Evolutionary conservation across 30 jellyfish, hydroid and myxozoan species (phyloP), one percentile per base, ranked within the genome.

Genomic region (Aurelia coerulea): DNA sequence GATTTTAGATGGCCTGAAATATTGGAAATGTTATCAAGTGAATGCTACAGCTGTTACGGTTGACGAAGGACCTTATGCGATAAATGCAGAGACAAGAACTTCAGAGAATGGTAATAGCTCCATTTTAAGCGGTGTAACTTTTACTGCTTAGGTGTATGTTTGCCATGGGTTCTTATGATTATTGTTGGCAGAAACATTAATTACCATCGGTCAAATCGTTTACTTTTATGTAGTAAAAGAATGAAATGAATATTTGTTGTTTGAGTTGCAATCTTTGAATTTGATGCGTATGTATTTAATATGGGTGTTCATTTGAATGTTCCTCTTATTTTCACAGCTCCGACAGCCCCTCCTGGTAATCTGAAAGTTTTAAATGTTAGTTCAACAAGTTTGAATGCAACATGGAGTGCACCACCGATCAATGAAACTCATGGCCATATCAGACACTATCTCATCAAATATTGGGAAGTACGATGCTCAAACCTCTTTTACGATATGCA

Each of bases 11-110:
- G 15, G 56, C 6, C 62, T 64, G 71, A 10, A 5, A 4, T 79
- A 0, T 53, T 79, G 90, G 90, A 49, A 79, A 7, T 79, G 90
- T 80, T 79, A 79, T 67, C 81, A 79, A 10, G 54, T 79, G 81
- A 18, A 52, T 10, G 64, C 65, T 18, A 58, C 73, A 31, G 90
- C 90, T 63, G 74, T 65, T 10, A 79, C 80, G 3, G 62, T 76
- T 41, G 70, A 54, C 5, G 84, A 16, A 17, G 73, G 60, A 17
- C n/a, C 32, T 18, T 73, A 16, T 46, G 29, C 69, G 13, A 37
- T 1, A 1, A 18, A 18, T 9, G 19, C 3, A 19, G 29, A 66
- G 14, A 23, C 19, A 1, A 42, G 83, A 50, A 73, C 83, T 0
- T 7, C 11, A 13, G 83, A 73, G 18, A 42, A 73, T 23, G 83